phyloP scores from a whole-genome alignment of 2,113 vertebrate species.

The Monopterus albus region DNA sequence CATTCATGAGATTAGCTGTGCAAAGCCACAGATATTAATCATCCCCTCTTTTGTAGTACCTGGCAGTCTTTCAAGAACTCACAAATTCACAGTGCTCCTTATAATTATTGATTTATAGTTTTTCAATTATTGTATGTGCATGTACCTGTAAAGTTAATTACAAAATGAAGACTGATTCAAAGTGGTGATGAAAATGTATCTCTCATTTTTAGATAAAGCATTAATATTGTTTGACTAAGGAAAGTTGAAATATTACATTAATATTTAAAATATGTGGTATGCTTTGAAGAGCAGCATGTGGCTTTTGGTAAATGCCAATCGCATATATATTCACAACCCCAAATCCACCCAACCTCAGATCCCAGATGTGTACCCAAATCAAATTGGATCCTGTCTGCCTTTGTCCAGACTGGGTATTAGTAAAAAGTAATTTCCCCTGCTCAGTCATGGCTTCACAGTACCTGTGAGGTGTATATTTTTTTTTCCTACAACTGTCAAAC shows the following conservation, averaged over 20 bases:
- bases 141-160: neutral
- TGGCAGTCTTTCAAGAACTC: neutral
- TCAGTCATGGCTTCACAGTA: conserved; percentile 53
- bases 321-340: neutral
- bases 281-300: no score
- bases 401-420: conserved; percentile 61
- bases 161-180: neutral
- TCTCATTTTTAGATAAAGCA: neutral
- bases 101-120: neutral
- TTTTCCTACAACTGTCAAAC: conserved; percentile 56
- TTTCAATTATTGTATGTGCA: neutral
- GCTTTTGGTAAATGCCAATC: neutral
- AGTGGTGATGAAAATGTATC: neutral
- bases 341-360: conserved; percentile 21
- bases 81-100: neutral
- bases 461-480: conserved; percentile 31
- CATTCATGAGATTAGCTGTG: neutral
- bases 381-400: conserved; percentile 39
- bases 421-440: conserved; percentile 68
- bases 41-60: conserved; percentile 1
- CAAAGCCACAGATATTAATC: conserved; percentile 1
- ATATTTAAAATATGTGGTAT: no score
- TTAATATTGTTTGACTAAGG: neutral
- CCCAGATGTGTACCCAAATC: conserved; percentile 47
- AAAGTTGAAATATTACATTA: neutral